These are phyloP conservation scores for Electrona antarctica DNA, from an alignment of 2,113 vertebrate genomes.

Conservation along the genomic window DNA sequence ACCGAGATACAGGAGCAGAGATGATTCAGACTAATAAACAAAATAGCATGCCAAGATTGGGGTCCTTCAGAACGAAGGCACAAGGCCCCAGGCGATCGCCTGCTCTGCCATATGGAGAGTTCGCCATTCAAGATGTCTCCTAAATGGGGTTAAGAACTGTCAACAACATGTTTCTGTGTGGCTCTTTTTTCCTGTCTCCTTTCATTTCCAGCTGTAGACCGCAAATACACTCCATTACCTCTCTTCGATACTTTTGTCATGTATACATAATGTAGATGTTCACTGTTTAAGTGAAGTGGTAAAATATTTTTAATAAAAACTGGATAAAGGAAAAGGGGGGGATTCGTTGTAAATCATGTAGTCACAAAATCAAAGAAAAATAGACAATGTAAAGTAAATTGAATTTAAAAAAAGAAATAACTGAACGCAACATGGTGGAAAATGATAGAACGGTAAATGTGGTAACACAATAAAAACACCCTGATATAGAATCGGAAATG, in stretches of 20 bases:
- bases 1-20: neutral
- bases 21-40: neutral
- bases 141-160: constrained; percentile 21
- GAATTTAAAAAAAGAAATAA: no score
- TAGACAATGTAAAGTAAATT: no score
- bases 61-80: neutral
- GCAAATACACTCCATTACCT: neutral
- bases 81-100: neutral
- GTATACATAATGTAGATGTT: neutral
- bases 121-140: neutral
- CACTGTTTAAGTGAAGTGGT: no score
- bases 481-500: no score
- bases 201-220: neutral
- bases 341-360: no score
- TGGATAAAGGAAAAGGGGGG: no score
- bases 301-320: no score
- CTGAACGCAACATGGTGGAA: no score
- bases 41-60: neutral
- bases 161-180: neutral
- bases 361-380: no score
- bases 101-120: constrained; percentile 8
- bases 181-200: no score
- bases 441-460: no score
- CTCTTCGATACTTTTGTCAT: neutral
- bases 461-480: no score